A percentile compares a stretch with the other conserved stretches of the same genome.
These are phyloP conservation scores for Mesorhabditis sp. DNA, from an alignment of 2,888 invertebrate genomes.

Conservation along the genomic window DNA sequence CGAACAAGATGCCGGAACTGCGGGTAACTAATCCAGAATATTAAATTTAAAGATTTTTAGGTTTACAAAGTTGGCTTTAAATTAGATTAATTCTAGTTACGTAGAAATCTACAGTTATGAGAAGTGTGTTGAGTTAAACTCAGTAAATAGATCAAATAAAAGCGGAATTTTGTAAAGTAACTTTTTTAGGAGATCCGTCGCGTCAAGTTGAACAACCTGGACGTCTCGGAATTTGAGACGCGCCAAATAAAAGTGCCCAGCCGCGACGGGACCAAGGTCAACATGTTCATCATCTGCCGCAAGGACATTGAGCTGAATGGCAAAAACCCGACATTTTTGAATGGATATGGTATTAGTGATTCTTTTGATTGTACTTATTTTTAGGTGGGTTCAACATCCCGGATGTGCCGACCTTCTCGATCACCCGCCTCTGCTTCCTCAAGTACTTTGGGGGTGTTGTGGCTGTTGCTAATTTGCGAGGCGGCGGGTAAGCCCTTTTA, in stretches of 20 bases:
- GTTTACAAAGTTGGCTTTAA: too few relatives aligned
- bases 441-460: slow-evolving; percentile 82
- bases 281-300: slow-evolving; percentile 79
- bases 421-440: slow-evolving; percentile 80
- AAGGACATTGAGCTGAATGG: slow-evolving; percentile 49
- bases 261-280: slow-evolving; percentile 87
- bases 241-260: slow-evolving; percentile 86
- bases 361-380: background rate
- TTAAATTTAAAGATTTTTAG: background rate
- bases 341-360: slow-evolving; percentile 82
- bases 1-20: slow-evolving; percentile 61
- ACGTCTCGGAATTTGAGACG: slow-evolving; percentile 75
- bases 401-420: slow-evolving; percentile 82
- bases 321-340: slow-evolving; percentile 73
- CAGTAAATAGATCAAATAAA: background rate
- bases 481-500: slow-evolving; percentile 76
- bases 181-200: slow-evolving; percentile 73
- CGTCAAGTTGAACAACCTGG: slow-evolving; percentile 79
- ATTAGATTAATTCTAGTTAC: too few relatives aligned
- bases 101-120: background rate
- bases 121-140: background rate
- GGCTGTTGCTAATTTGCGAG: slow-evolving; percentile 88
- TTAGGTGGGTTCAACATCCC: slow-evolving; percentile 70
- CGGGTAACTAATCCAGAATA: slow-evolving; percentile 24
- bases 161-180: too few relatives aligned